A percentile compares a stretch with the other conserved stretches of the same genome.
Conservation (phyloP, 2,113 vertebrate genomes). For the Stomatorhinus ivindoensis region DNA sequence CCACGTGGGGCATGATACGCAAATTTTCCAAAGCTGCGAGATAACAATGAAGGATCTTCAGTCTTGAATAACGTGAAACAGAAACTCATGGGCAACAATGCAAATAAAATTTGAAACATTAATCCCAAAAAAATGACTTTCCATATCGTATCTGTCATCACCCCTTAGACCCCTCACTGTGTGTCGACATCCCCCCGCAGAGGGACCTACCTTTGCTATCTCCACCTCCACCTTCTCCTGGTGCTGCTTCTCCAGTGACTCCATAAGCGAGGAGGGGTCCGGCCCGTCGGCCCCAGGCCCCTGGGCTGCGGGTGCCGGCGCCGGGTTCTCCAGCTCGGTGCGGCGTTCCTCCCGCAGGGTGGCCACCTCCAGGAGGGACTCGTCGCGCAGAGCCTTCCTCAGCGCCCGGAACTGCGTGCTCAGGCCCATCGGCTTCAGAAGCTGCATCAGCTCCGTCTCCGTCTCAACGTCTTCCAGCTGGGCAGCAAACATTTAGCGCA, state of each 20-base stretch:
- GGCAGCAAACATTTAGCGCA: conserved; percentile 7
- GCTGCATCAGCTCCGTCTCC: conserved; percentile 17
- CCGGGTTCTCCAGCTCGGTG: conserved; percentile 41
- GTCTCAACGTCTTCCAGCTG: conserved; percentile 31
- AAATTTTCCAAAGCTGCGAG: background rate
- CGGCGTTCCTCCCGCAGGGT: conserved; percentile 55
- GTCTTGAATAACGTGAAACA: background rate
- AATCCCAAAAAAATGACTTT: background rate
- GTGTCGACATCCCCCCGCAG: background rate
- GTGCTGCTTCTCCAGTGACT: conserved; percentile 61
- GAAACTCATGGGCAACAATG: background rate
- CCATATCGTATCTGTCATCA: background rate
- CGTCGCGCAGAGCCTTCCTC: conserved; percentile 48
- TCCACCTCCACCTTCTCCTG: conserved; percentile 78
- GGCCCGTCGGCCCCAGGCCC: conserved; percentile 36
- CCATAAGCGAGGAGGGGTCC: conserved; percentile 42
- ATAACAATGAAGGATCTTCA: background rate
- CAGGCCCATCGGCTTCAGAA: conserved; percentile 35
- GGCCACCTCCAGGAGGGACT: conserved; percentile 53
- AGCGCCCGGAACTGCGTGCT: conserved; percentile 53
- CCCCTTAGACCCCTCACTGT: background rate
- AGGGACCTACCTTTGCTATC: conserved; percentile 73
- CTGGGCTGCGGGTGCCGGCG: conserved; percentile 31
- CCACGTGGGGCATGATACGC: background rate
- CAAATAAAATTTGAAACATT: background rate